Evolutionary conservation across 2,797 vertebrate genomes (phyloP), one percentile per base, ranked within the genome.

Genomic region (Champsocephalus gunnari): DNA sequence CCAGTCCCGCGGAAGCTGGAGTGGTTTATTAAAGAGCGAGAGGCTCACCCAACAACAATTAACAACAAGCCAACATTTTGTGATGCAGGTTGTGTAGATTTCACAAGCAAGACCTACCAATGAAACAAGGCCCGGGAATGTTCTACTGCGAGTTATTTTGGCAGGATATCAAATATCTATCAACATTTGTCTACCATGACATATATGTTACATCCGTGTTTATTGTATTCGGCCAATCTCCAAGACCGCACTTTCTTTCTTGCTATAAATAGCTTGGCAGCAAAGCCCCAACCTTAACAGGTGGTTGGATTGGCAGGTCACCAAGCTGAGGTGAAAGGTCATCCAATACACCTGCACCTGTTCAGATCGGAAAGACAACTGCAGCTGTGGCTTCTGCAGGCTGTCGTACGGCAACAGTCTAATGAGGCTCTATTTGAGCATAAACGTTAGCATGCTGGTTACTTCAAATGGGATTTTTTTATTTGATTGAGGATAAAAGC

Each of bases 281-380:
- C 58, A 64, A 8, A 75, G 50, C 14, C 6, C 13, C 48, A 72
- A 85, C 73, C 72, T 67, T 4, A 83, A 87, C 92, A 92, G 88
- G 84, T 93, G 91, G 82, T 38, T 53, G 67, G 71, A 70, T 13
- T 74, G 80, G 73, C 69, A 56, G 68, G 65, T 84, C 49, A 17
- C 61, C 17, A 75, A 72, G 63, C 74, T 63, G 54, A 74, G 73
- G 85, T 82, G 51, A 86, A 79, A 89, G 87, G 86, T 84, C 81
- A 82, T 17, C 61, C 21, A 76, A 72, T 77, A 74, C 79, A 86
- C 81, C 77, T 88, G 81, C 91, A 91, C 77, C 87, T 90, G 88
- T 90, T 60, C 75, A 55, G 38, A 62, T 69, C 67, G 58, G 79
- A 87, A 73, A 87, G 81, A 88, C 58, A 19, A 45, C 74, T 86